Evolutionary conservation across 1,140 invertebrate species (phyloP), one percentile per base, ranked within the genome.

Genomic region (Aphidius gifuensis): DNA sequence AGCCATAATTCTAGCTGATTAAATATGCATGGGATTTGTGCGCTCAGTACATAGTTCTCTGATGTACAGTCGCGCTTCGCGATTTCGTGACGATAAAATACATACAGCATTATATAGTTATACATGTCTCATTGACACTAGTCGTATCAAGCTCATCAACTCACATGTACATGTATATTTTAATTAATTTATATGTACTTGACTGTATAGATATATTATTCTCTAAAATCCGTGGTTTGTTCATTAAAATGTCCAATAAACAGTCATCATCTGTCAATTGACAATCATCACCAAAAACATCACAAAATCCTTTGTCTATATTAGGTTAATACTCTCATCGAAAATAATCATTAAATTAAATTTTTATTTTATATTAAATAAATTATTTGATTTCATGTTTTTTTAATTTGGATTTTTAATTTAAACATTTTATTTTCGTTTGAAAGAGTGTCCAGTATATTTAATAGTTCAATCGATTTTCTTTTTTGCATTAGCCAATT

Each of bases 1-100:
- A 74, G 69, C 71, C 71, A 74, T 75, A 75, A 75, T 75, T 75
- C 69, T 74, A 66, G 69, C 71, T 72, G 73, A 75, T 75, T 72
- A 75, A 75, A 75, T 71, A 74, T 75, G 74, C 70, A 75, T 72
- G 66, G 70, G 71, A 73, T 74, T 75, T 75, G 66, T 48, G 56
- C 39, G 40, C 23, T 59, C 54, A 60, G 55, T 40, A 49, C 53
- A 64, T 45, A 56, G 42, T 11, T 47, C 54, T 48, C 45, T 43
- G 56, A 61, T 58, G 46, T 39, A 57, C 46, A 39, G 45, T 51
- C 48, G 8, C 40, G 16, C 65, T 60, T 62, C 70, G 66, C 71
- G 70, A 74, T 71, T 71, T 64, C 69, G 73, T 70, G 68, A 73
- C 64, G 71, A 66, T 66, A 56, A 39, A 57, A 56, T 58, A 38